phyloP scores from a whole-genome alignment of 2,113 vertebrate species.

The Urocynchramus pylzowi region DNA sequence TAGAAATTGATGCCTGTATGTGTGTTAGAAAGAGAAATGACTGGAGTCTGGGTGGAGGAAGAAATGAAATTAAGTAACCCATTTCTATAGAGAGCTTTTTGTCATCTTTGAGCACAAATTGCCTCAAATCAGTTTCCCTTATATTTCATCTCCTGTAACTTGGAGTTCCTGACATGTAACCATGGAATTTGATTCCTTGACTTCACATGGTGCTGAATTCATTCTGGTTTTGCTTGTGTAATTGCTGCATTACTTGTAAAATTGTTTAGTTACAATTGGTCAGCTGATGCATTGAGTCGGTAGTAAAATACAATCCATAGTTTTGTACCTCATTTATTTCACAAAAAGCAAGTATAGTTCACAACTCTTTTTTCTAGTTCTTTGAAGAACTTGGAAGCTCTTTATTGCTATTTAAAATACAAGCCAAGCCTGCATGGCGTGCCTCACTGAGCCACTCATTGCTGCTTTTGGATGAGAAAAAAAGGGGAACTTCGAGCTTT shows the following conservation, averaged over 20 bases:
- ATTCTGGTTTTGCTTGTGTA: neutral
- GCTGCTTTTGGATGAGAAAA: neutral
- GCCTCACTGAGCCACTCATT: neutral
- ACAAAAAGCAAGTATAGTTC: neutral
- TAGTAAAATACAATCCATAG: neutral
- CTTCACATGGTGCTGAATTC: neutral
- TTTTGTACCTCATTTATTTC: neutral
- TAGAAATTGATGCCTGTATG: neutral
- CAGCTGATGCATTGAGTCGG: neutral
- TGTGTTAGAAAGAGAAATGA: neutral
- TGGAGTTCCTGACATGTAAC: neutral
- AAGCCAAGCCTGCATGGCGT: fast-evolving
- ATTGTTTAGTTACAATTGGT: neutral
- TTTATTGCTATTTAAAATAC: neutral
- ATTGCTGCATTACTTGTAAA: neutral
- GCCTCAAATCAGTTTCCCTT: neutral
- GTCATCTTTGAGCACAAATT: neutral
- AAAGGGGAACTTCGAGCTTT: neutral
- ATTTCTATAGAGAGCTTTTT: neutral
- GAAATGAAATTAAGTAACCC: neutral
- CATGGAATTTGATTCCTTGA: neutral
- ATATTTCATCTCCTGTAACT: neutral
- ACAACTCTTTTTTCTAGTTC: neutral
- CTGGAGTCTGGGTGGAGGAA: neutral
- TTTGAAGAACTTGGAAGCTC: neutral